Evolutionary conservation across 2,888 invertebrate species (phyloP).

Genomic region (Eupithecia dodoneata): DNA sequence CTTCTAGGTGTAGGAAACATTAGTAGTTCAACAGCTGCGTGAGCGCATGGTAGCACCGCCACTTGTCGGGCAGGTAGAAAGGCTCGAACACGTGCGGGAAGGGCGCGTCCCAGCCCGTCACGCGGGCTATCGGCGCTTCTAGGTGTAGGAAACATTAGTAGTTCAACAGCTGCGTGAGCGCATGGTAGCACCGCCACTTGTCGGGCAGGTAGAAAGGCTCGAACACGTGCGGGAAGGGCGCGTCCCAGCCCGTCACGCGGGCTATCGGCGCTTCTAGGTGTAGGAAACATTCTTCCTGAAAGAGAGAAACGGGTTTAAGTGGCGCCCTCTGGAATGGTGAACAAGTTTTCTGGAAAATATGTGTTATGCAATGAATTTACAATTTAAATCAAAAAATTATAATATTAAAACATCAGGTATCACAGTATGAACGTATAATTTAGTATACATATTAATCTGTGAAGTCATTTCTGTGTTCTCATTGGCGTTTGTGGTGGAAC

Average conservation of each 20-base stretch:
- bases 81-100: conserved; percentile 98
- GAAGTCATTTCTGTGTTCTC: no score
- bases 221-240: conserved; percentile 98
- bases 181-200: conserved; percentile 95
- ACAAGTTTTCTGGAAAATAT: not conserved
- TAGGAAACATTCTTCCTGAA: conserved; percentile 96
- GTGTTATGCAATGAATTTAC: no score
- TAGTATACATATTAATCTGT: no score
- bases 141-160: conserved; percentile 96
- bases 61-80: conserved; percentile 97
- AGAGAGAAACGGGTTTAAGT: not conserved
- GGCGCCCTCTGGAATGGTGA: not conserved
- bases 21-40: conserved; percentile 90
- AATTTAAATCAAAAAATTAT: no score
- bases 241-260: conserved; percentile 97
- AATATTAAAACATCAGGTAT: no score
- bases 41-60: conserved; percentile 94
- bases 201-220: conserved; percentile 98
- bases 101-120: conserved; percentile 98
- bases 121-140: conserved; percentile 95
- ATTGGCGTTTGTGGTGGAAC: not conserved
- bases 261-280: conserved; percentile 96
- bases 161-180: conserved; percentile 89
- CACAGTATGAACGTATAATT: no score
- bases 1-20: conserved; percentile 97